phyloP scores from a whole-genome alignment of 2,113 vertebrate species.

The Cettia cetti region DNA sequence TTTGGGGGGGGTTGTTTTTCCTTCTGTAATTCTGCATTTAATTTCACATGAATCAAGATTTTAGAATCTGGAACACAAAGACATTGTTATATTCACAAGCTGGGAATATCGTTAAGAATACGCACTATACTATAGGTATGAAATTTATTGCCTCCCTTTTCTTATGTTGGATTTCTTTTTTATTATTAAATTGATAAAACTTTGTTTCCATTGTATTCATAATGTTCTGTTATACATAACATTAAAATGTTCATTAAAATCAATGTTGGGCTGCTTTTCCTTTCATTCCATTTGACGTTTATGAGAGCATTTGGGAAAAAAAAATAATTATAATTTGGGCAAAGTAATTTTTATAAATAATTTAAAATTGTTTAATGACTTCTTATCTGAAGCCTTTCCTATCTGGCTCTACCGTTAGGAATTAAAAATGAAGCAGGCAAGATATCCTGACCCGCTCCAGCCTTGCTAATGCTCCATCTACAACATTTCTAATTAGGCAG shows the following conservation, averaged over 20 bases:
- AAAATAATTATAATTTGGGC: conserved; percentile 85
- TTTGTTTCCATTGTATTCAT: conserved; percentile 89
- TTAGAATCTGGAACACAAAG: conserved; percentile 77
- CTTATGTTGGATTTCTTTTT: conserved; percentile 79
- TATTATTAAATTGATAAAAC: conserved; percentile 82
- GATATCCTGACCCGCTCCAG: conserved; percentile 77
- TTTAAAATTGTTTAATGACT: conserved; percentile 86
- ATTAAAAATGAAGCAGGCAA: conserved; percentile 82
- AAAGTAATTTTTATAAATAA: conserved; percentile 90
- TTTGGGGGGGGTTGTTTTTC: conserved; percentile 55
- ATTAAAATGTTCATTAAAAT: conserved; percentile 98
- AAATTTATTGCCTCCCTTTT: conserved; percentile 77
- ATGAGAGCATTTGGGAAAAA: conserved; percentile 72
- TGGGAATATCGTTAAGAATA: conserved; percentile 84
- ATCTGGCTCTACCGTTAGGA: conserved; percentile 73
- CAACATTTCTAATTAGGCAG: conserved; percentile 85
- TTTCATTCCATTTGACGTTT: conserved; percentile 79
- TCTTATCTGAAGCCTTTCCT: conserved; percentile 77
- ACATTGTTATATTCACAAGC: conserved; percentile 70
- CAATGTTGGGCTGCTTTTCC: conserved; percentile 73
- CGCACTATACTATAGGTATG: conserved; percentile 87
- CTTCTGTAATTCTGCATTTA: conserved; percentile 74
- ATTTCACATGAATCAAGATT: conserved; percentile 75
- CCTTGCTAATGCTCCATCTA: conserved; percentile 82
- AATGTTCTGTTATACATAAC: conserved; percentile 91